Conservation (phyloP, 37 sponge, comb jelly and placozoan species). For the Axinella damicornis region DNA sequence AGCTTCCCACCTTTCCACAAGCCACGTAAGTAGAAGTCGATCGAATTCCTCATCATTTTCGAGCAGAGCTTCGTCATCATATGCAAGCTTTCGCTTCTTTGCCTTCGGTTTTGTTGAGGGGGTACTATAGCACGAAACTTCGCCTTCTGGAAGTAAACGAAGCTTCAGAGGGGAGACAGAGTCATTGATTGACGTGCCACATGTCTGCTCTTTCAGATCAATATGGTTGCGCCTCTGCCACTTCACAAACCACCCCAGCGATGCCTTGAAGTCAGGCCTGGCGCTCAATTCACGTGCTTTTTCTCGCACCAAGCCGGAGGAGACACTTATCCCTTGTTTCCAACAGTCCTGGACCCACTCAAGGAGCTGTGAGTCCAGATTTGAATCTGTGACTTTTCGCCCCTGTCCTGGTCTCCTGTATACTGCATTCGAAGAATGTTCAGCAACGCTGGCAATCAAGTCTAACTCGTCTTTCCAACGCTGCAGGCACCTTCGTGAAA, state of each 20-base stretch:
- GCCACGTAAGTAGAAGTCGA: slow-evolving; percentile 71
- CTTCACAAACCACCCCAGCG: slow-evolving; percentile 85
- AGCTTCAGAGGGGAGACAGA: slow-evolving; percentile 61
- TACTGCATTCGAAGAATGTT: slow-evolving; percentile 75
- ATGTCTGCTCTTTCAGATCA: slow-evolving; percentile 71
- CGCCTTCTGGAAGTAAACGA: slow-evolving; percentile 75
- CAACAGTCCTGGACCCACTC: slow-evolving; percentile 77
- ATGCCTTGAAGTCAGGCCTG: slow-evolving; percentile 73
- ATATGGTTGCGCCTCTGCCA: slow-evolving; percentile 76
- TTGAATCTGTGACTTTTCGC: slow-evolving; percentile 67
- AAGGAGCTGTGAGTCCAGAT: slow-evolving; percentile 60
- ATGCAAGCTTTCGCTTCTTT: slow-evolving; percentile 35
- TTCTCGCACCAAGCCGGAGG: slow-evolving; percentile 53
- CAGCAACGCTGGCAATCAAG: slow-evolving; percentile 80
- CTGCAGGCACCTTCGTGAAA: slow-evolving; percentile 79
- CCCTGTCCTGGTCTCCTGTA: slow-evolving; percentile 85
- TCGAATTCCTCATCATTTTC: slow-evolving; percentile 83
- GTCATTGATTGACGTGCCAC: slow-evolving; percentile 37
- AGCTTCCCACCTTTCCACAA: slow-evolving; percentile 73
- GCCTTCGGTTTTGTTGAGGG: slow-evolving; percentile 29
- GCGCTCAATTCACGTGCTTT: slow-evolving; percentile 69
- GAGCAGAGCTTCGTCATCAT: slow-evolving; percentile 41
- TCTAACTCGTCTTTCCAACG: slow-evolving; percentile 84
- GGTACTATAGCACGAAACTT: slow-evolving; percentile 54
- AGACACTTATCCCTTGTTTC: slow-evolving; percentile 67